Evolutionary conservation across 2,888 invertebrate genomes (phyloP).

Genomic region (Tuberolachnus salignus): DNA sequence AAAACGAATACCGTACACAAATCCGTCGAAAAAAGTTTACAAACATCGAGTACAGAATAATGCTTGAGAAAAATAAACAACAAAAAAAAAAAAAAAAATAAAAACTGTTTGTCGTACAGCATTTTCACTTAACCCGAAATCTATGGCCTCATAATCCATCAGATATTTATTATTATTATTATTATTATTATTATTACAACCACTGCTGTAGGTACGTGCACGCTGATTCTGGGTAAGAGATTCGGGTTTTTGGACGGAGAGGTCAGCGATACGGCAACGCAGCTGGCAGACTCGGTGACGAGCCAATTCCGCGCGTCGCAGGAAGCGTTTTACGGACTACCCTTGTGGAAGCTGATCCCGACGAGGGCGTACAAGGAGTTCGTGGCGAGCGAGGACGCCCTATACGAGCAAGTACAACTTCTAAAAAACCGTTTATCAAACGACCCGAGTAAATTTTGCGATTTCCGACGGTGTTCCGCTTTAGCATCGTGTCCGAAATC

Average conservation of each 20-base stretch:
- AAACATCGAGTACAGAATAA: no score
- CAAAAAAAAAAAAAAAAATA: no score
- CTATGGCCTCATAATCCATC: no score
- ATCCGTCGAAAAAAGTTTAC: no score
- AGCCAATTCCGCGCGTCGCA: slow-evolving; percentile 78
- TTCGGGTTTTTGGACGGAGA: slow-evolving; percentile 74
- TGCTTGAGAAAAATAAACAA: no score
- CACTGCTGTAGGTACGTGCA: slow-evolving; percentile 75
- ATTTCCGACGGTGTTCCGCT: neutral
- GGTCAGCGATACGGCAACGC: slow-evolving; percentile 67
- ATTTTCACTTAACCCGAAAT: no score
- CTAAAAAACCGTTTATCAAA: slow-evolving; percentile 22
- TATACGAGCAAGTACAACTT: slow-evolving; percentile 72
- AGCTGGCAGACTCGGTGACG: slow-evolving; percentile 72
- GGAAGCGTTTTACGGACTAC: slow-evolving; percentile 82
- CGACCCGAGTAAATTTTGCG: slow-evolving; percentile 6
- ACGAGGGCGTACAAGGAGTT: slow-evolving; percentile 76
- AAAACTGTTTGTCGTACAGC: no score
- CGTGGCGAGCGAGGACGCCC: slow-evolving; percentile 76
- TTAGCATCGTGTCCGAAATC: slow-evolving; percentile 77
- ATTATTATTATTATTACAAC: no score
- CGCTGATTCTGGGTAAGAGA: slow-evolving; percentile 77
- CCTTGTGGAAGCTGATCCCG: slow-evolving; percentile 80
- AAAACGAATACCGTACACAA: no score
- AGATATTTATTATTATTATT: no score